Evolutionary conservation across 2,113 vertebrate species (phyloP), one percentile per base, ranked within the genome.

Genomic region (Gnathonemus longibarbis): DNA sequence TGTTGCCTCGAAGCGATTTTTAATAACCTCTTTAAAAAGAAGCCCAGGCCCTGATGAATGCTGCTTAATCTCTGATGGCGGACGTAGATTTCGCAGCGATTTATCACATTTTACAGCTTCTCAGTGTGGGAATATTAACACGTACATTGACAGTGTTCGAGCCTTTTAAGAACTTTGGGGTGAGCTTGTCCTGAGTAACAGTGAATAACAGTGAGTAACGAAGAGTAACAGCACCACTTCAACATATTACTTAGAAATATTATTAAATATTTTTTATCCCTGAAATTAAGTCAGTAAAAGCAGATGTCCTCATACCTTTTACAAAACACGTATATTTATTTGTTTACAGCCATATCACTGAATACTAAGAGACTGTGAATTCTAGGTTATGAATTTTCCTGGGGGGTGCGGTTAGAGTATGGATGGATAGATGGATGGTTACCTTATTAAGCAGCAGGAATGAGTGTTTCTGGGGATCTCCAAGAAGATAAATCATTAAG

Each of bases 61-160:
- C 93, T 91, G 93, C 93, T 91, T 94, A 91, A 94, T 92, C 92
- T 91, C 90, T 89, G 91, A 92, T 94, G 94, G 95, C 94, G 94
- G 91, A 56, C 13, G 88, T 1, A 39, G 91, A 90, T 93, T 87
- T 58, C 39, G 89, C 90, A 86, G 90, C 93, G 92, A 94, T 95
- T 95, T 91, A 95, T 95, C 94, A 93, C 91, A 87, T 92, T 91
- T 95, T 93, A 93, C 94, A 90, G 91, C 90, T 92, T 94, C 90
- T 93, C 92, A 92, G 92, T 90, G 94, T 91, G 92, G 91, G 93
- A 92, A 93, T 95, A 95, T 95, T 94, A 95, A 94, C 91, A 91
- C 93, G 91, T 88, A 91, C 89, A 93, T 92, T 93, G 91, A 91
- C 56, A 56, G 74, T 42, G 89, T 93, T 92, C 87, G 91, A 93